phyloP scores from a whole-genome alignment of 2,797 vertebrate species.

The Lacerta viridis region DNA sequence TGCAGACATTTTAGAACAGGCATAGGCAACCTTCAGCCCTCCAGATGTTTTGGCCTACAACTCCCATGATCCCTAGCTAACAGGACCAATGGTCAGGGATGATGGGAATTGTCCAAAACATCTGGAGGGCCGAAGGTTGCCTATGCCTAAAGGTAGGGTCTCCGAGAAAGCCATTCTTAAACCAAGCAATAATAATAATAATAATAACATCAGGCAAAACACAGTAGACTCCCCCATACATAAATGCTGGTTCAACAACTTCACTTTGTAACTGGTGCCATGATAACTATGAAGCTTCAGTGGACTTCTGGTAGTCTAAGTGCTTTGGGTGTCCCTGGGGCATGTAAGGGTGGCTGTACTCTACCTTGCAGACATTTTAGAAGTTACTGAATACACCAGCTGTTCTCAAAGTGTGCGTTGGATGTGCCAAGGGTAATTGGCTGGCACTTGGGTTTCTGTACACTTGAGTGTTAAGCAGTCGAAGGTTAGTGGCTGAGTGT shows the following conservation, averaged over 20 bases:
- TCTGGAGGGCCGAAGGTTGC: too few relatives aligned
- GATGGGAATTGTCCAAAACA: too few relatives aligned
- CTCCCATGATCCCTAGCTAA: too few relatives aligned
- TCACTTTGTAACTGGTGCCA: not conserved
- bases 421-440: not conserved
- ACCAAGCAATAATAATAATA: conserved; percentile 63
- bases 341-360: not conserved
- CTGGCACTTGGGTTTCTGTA: not conserved
- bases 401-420: not conserved
- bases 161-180: conserved; percentile 75
- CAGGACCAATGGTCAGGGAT: too few relatives aligned
- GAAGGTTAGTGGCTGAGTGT: not conserved
- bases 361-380: too few relatives aligned
- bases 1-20: too few relatives aligned
- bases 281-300: not conserved
- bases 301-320: not conserved
- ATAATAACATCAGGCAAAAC: conserved; percentile 52
- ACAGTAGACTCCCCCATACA: not conserved
- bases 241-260: conserved; percentile 2
- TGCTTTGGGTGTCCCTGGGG: not conserved
- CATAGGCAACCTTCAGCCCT: too few relatives aligned
- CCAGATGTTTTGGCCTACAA: too few relatives aligned
- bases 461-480: too few relatives aligned
- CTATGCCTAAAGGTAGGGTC: conserved; percentile 50
- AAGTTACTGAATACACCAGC: not conserved